phyloP scores from a whole-genome alignment of 2,797 vertebrate genomes.

The Myoxocephalus aenaeus region DNA sequence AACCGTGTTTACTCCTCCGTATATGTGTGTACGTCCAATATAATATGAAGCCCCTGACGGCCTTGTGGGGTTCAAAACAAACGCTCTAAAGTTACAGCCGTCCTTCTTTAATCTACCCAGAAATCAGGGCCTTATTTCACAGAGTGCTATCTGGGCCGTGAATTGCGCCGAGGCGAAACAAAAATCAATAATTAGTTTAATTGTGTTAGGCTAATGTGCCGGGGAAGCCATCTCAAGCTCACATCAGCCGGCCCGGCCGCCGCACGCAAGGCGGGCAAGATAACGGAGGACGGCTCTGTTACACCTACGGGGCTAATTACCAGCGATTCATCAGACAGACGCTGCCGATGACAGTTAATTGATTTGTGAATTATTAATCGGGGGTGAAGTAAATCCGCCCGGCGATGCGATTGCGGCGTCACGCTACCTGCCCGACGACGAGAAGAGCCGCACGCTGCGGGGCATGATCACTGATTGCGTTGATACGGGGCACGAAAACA shows the following conservation, averaged over 20 bases:
- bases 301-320: conserved; percentile 80
- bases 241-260: conserved; percentile 57
- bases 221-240: conserved; percentile 70
- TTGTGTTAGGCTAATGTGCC: conserved; percentile 76
- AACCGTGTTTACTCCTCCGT: conserved; percentile 63
- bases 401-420: conserved; percentile 41
- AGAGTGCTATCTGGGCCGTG: conserved; percentile 54
- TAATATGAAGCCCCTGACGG: conserved; percentile 29
- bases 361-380: conserved; percentile 81
- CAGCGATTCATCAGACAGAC: conserved; percentile 77
- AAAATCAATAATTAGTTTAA: conserved; percentile 80
- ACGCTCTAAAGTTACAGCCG: conserved; percentile 30
- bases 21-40: conserved; percentile 34
- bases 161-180: conserved; percentile 63
- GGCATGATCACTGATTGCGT: conserved; percentile 37
- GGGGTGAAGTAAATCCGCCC: conserved; percentile 62
- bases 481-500: conserved; percentile 15
- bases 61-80: conserved; percentile 11
- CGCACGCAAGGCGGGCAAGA: conserved; percentile 46
- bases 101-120: conserved; percentile 52
- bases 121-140: conserved; percentile 45
- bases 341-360: conserved; percentile 73
- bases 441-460: conserved; percentile 9
- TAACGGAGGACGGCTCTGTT: conserved; percentile 64
- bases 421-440: conserved; percentile 29